Evolutionary conservation across 2,888 invertebrate genomes (phyloP).

Genomic region (Synanthedon tipuliformis): DNA sequence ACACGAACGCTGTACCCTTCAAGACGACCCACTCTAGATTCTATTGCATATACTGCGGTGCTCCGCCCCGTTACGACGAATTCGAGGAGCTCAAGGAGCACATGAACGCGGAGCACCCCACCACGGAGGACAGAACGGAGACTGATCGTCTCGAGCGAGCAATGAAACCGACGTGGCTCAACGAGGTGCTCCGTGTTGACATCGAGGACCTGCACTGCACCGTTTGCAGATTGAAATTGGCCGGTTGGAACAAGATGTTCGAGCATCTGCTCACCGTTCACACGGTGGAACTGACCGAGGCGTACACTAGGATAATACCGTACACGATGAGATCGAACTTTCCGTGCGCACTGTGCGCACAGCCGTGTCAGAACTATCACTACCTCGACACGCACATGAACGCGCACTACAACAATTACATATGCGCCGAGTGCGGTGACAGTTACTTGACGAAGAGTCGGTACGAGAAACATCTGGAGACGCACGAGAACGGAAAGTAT

Average conservation of each 20-base stretch:
- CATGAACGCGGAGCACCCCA: conserved; percentile 19
- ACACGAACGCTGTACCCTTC: conserved; percentile 42
- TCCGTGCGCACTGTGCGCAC: conserved; percentile 31
- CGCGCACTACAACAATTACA: conserved; percentile 37
- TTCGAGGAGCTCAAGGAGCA: conserved; percentile 29
- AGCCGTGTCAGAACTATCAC: conserved; percentile 22
- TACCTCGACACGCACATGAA: conserved; percentile 47
- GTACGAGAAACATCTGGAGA: conserved; percentile 40
- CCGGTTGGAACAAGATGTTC: conserved; percentile 36
- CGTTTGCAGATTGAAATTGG: conserved; percentile 14
- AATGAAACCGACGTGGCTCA: conserved; percentile 30
- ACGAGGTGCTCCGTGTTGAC: conserved; percentile 42
- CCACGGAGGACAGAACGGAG: conserved; percentile 15
- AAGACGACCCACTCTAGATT: conserved; percentile 23
- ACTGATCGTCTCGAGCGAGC: conserved; percentile 16
- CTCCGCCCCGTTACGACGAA: conserved; percentile 17
- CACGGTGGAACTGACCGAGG: conserved; percentile 20
- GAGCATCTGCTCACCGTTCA: conserved; percentile 30
- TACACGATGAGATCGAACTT: conserved; percentile 19
- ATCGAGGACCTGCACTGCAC: conserved; percentile 29
- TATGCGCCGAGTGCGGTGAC: conserved; percentile 43
- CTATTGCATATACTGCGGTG: conserved; percentile 37
- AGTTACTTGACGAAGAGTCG: conserved; percentile 21
- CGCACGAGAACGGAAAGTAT: conserved; percentile 45
- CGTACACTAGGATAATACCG: conserved; percentile 31